A percentile compares a stretch with the other conserved stretches of the same genome.
Evolutionary conservation across 2,888 invertebrate genomes (phyloP).

Genomic region (Tryphoninae sp.): DNA sequence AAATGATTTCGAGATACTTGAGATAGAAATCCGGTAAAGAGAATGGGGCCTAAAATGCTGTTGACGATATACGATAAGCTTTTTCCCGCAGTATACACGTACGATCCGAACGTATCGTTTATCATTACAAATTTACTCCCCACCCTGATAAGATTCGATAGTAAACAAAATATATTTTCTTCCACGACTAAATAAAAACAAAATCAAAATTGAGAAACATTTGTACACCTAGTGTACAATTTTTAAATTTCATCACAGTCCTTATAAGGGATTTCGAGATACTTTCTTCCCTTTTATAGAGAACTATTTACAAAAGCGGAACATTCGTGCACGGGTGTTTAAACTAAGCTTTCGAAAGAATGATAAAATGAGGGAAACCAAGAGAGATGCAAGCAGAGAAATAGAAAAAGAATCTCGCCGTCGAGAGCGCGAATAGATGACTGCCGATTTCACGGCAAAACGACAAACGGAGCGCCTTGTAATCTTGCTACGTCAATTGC

Average conservation of each 20-base stretch:
- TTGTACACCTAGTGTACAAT: no score
- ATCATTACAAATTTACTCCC: not conserved
- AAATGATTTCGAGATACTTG: no score
- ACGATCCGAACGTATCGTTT: not conserved
- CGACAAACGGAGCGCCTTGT: conserved; percentile 50
- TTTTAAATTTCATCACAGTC: not conserved
- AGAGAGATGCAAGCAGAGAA: conserved; percentile 1
- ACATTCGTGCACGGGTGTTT: conserved; percentile 2
- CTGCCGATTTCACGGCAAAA: conserved; percentile 50
- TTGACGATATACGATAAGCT: conserved; percentile 20
- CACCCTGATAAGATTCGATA: no score
- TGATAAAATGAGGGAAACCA: not conserved
- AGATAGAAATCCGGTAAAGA: conserved; percentile 31
- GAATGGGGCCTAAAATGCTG: conserved; percentile 4
- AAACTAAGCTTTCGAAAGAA: not conserved
- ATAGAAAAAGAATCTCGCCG: conserved; percentile 19
- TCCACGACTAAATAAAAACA: no score
- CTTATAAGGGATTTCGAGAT: not conserved
- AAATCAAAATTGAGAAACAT: no score
- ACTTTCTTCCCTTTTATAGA: not conserved
- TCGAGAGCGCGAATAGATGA: conserved; percentile 12
- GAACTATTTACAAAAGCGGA: not conserved
- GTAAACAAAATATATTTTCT: no score
- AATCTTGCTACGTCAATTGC: conserved; percentile 60
- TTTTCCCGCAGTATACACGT: not conserved